phyloP scores from a whole-genome alignment of 2,797 vertebrate species.

The Periparus ater region DNA sequence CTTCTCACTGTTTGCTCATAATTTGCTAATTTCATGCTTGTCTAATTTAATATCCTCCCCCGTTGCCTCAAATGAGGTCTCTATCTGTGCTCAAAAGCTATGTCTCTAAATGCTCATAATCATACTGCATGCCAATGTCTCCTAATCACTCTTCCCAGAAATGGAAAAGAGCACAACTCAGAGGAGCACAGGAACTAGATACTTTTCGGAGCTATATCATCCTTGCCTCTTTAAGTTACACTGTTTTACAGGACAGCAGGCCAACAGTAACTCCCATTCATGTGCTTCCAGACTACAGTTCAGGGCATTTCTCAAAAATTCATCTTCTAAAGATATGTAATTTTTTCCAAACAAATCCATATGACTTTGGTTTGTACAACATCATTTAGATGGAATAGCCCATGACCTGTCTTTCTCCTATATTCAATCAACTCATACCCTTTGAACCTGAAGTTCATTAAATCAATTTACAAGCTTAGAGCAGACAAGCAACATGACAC shows the following conservation, averaged over 20 bases:
- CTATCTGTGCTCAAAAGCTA: neutral
- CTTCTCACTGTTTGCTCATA: neutral
- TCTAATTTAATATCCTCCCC: conserved; percentile 13
- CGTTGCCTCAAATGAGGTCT: neutral
- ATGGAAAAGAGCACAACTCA: neutral
- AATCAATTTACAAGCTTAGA: neutral
- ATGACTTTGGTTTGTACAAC: neutral
- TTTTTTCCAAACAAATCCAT: neutral
- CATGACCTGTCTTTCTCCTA: neutral
- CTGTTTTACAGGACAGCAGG: neutral
- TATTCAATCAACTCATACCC: neutral
- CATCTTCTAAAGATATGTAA: neutral
- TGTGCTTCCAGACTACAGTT: neutral
- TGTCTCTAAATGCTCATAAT: neutral
- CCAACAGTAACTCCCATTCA: neutral
- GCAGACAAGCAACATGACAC: neutral
- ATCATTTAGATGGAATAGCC: neutral
- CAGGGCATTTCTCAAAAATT: neutral
- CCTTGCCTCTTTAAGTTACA: neutral
- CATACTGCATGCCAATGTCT: neutral
- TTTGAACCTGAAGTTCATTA: neutral
- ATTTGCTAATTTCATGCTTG: conserved; percentile 39
- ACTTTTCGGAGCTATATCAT: neutral
- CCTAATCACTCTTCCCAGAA: neutral
- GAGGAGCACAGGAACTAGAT: neutral